A percentile compares a stretch with the other conserved stretches of the same genome.
Conservation (phyloP, 2,113 vertebrate genomes). For the Tursiops truncatus region DNA sequence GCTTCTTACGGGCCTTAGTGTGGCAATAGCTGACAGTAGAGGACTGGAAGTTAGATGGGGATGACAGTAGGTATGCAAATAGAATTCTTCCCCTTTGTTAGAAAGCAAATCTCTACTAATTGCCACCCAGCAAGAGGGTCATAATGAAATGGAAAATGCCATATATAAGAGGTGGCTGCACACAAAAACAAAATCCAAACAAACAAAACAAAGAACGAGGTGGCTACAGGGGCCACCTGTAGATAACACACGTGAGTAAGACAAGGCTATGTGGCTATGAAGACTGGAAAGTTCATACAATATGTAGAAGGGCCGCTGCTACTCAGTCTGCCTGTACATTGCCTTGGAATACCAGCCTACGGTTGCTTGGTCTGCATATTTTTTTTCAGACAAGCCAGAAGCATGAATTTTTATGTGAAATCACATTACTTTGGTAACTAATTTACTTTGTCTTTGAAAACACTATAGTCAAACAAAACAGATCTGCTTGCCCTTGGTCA, state of each 20-base stretch:
- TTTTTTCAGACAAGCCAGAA: background rate
- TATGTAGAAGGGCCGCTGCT: background rate
- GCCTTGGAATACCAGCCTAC: background rate
- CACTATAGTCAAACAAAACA: background rate
- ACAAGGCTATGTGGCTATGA: background rate
- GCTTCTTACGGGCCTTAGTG: background rate
- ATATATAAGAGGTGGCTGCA: background rate
- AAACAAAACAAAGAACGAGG: background rate
- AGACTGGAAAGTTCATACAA: background rate
- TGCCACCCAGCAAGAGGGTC: background rate
- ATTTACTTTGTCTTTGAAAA: background rate
- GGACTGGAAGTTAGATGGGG: background rate
- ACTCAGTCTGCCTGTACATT: background rate
- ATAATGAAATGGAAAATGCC: background rate
- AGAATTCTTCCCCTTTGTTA: background rate
- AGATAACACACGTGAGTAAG: rapidly evolving
- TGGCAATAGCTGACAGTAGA: background rate
- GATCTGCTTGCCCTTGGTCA: background rate
- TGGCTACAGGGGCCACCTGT: background rate
- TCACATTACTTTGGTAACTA: background rate
- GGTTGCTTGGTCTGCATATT: background rate
- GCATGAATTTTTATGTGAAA: background rate
- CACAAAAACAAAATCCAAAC: background rate
- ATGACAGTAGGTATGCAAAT: background rate
- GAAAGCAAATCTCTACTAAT: background rate